phyloP scores from a whole-genome alignment of 2,888 invertebrate species.

The Sphecodes monilicornis region DNA sequence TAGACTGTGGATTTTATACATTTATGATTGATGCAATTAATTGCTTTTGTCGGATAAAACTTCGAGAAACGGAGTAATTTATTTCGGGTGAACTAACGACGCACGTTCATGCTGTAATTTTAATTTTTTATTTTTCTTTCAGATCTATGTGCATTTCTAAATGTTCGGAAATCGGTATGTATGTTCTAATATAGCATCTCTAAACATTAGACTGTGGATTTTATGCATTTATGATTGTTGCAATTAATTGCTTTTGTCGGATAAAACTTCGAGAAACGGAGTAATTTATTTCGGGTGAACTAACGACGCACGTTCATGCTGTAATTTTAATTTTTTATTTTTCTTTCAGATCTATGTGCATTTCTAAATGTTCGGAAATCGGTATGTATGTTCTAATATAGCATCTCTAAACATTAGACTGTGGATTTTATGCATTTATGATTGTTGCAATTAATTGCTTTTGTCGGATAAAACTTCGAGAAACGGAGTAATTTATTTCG shows the following conservation, averaged over 20 bases:
- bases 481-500: not conserved
- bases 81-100: not conserved
- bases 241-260: not conserved
- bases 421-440: not conserved
- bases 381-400: not conserved
- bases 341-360: not conserved
- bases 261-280: not conserved
- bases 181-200: not conserved
- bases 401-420: not conserved
- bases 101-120: not conserved
- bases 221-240: not conserved
- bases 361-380: not conserved
- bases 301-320: not conserved
- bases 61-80: not conserved
- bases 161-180: not conserved
- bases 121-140: not conserved
- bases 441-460: not conserved
- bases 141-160: not conserved
- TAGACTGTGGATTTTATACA: not conserved
- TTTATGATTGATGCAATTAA: not conserved
- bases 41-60: not conserved
- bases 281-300: not conserved
- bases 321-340: too few species aligned
- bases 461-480: not conserved
- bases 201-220: not conserved